A percentile compares a stretch with the other conserved stretches of the same genome.
These are phyloP conservation scores for Zosterops borbonicus DNA, from an alignment of 2,113 vertebrate genomes.

Conservation along the genomic window DNA sequence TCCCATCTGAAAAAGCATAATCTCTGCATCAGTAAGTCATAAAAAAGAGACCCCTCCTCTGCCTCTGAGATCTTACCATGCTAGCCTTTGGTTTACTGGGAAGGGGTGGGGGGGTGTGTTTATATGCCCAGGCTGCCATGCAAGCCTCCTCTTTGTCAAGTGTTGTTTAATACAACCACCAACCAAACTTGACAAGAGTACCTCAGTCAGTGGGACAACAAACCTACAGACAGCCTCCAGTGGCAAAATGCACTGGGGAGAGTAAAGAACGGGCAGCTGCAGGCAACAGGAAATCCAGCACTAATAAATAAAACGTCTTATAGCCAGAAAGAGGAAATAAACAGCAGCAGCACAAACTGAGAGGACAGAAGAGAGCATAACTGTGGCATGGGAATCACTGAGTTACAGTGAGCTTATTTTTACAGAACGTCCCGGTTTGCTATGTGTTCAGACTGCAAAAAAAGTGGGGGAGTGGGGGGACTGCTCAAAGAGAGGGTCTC, in stretches of 20 bases:
- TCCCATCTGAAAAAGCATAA: neutral
- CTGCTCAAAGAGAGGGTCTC: constrained; percentile 51
- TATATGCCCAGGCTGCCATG: neutral
- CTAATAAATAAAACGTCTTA: constrained; percentile 55
- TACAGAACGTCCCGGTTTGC: neutral
- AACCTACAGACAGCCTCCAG: neutral
- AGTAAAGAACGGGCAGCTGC: constrained; percentile 28
- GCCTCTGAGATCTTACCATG: neutral
- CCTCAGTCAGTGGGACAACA: neutral
- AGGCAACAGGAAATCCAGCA: constrained; percentile 59
- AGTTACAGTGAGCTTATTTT: constrained; percentile 55
- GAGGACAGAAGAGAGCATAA: constrained; percentile 22
- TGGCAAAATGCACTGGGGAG: neutral
- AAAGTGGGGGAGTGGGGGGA: neutral
- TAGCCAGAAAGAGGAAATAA: constrained; percentile 60
- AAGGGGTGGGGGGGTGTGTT: neutral
- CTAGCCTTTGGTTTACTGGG: neutral
- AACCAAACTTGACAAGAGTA: neutral
- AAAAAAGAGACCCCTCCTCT: neutral
- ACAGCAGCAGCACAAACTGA: constrained; percentile 32
- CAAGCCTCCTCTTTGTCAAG: neutral
- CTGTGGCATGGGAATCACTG: neutral
- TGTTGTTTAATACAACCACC: neutral
- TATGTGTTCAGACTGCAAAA: constrained; percentile 32
- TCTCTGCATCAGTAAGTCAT: neutral